Percentiles rank a stretch among this genome's conserved stretches.
phyloP scores from a whole-genome alignment of 2,797 vertebrate species.

The Phataginus tetradactyla region DNA sequence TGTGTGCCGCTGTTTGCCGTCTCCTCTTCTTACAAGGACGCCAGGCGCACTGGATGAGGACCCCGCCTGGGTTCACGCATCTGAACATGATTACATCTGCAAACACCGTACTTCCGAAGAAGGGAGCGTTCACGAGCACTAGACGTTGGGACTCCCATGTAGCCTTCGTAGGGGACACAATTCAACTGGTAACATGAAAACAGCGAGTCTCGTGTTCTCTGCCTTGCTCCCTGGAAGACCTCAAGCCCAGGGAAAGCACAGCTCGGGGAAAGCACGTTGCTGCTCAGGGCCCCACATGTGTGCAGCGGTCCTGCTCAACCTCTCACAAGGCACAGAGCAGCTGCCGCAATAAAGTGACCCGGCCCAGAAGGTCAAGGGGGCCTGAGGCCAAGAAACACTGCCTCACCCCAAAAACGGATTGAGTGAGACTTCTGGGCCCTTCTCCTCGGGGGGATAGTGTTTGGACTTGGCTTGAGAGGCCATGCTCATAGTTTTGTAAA shows the following conservation, averaged over 20 bases:
- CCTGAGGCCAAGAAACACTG: neutral
- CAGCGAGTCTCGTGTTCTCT: too few species aligned
- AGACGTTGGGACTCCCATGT: neutral
- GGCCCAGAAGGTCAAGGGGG: accelerated
- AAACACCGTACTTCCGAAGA: neutral
- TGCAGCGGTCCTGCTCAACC: neutral
- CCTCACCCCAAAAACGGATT: neutral
- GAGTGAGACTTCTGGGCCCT: accelerated
- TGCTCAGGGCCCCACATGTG: neutral
- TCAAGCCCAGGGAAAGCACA: neutral
- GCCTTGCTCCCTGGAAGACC: accelerated
- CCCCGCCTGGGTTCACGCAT: neutral
- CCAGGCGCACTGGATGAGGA: neutral
- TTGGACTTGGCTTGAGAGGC: too few species aligned
- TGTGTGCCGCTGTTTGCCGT: neutral
- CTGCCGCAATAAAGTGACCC: too few species aligned
- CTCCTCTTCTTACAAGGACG: neutral
- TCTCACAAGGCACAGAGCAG: accelerated
- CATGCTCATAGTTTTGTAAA: neutral
- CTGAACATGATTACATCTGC: neutral
- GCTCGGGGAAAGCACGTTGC: too few species aligned
- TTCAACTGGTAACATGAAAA: neutral
- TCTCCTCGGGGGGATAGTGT: neutral
- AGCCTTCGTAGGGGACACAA: neutral
- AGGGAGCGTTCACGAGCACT: too few species aligned